These are phyloP conservation scores for Zeuzera pyrina DNA, from an alignment of 2,888 invertebrate genomes.

Conservation along the genomic window DNA sequence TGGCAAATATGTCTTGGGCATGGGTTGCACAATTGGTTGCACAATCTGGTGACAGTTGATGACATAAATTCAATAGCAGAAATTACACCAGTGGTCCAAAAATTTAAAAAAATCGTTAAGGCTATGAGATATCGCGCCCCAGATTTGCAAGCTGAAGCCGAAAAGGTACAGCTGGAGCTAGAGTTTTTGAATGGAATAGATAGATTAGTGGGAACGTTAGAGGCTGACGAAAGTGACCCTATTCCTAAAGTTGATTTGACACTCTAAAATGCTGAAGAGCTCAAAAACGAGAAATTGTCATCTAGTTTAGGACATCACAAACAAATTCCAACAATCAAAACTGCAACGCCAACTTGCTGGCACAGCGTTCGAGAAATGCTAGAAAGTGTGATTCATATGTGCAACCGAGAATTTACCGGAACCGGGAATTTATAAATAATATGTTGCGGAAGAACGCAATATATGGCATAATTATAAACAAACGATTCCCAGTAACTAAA, in stretches of 20 bases:
- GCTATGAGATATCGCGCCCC: constrained; percentile 1
- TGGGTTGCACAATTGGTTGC: too few species aligned
- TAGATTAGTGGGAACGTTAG: neutral
- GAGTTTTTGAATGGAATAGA: too few species aligned
- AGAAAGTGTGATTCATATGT: too few species aligned
- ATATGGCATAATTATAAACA: neutral
- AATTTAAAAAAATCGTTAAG: constrained; percentile 7
- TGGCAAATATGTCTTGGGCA: constrained; percentile 8
- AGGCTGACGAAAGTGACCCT: constrained; percentile 1
- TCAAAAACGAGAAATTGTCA: neutral
- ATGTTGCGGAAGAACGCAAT: neutral
- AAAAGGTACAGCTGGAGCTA: neutral
- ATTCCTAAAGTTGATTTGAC: neutral
- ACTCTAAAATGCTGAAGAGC: neutral
- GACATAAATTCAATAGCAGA: constrained; percentile 4
- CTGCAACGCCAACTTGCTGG: neutral
- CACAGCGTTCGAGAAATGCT: neutral
- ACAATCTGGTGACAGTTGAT: constrained; percentile 6
- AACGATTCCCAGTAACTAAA: neutral
- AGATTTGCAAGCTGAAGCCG: constrained; percentile 1
- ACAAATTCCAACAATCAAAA: too few species aligned
- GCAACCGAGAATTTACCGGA: too few species aligned
- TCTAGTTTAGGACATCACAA: too few species aligned
- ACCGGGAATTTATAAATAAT: constrained; percentile 1
- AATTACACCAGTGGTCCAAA: constrained; percentile 1